Conservation (phyloP, 2,113 vertebrate genomes). For the Peucedramus taeniatus region DNA sequence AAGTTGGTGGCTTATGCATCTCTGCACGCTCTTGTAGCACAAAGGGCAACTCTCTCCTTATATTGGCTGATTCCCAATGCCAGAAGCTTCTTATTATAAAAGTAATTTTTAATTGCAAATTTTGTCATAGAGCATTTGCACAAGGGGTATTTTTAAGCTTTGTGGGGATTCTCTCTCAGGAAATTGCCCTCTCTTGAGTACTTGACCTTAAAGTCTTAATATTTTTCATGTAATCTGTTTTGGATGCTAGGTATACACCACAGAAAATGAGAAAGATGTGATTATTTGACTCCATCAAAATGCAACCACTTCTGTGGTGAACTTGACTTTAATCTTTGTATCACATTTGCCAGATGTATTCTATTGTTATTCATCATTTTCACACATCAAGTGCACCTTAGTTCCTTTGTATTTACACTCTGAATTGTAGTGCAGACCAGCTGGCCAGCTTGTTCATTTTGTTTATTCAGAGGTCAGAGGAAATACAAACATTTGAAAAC, state of each 20-base stretch:
- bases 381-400: not conserved
- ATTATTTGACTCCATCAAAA: not conserved
- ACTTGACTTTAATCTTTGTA: not conserved
- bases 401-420: not conserved
- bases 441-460: not conserved
- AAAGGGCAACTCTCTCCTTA: not conserved
- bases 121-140: not conserved
- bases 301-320: not conserved
- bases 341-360: not conserved
- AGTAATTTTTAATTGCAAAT: not conserved
- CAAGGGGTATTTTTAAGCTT: not conserved
- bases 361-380: not conserved
- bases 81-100: not conserved
- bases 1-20: rapidly evolving
- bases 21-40: not conserved
- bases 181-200: not conserved
- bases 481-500: not conserved
- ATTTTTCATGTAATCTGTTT: not conserved
- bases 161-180: not conserved
- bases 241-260: not conserved
- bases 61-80: not conserved
- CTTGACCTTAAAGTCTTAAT: not conserved
- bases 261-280: not conserved
- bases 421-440: not conserved
- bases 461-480: not conserved